Conservation (phyloP, 2,888 invertebrate species). For the Cheilosia impressa region DNA sequence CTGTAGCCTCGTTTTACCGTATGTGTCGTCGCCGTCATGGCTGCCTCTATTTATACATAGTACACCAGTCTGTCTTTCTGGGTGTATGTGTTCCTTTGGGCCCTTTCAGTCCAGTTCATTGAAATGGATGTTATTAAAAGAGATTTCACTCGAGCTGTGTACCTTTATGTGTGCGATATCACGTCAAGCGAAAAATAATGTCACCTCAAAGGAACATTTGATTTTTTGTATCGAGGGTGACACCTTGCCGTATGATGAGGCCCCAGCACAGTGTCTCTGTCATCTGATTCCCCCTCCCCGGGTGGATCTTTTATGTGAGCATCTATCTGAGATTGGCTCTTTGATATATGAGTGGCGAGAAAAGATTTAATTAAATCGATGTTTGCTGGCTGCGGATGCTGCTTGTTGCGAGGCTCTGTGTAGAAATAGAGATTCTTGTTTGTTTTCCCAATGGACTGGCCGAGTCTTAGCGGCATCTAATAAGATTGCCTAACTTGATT, state of each 20-base stretch:
- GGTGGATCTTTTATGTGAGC: slow-evolving; percentile 22
- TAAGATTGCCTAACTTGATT: slow-evolving; percentile 66
- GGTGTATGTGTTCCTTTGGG: slow-evolving; percentile 42
- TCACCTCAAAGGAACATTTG: slow-evolving; percentile 70
- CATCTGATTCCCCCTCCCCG: not conserved
- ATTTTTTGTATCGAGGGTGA: slow-evolving; percentile 68
- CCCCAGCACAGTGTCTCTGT: not conserved
- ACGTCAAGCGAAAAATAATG: slow-evolving; percentile 68
- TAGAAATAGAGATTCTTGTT: slow-evolving; percentile 37
- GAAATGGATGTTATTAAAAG: slow-evolving; percentile 71
- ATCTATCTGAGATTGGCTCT: slow-evolving; percentile 41
- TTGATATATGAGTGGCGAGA: slow-evolving; percentile 62
- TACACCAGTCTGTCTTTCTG: not conserved
- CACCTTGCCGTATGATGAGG: slow-evolving; percentile 42
- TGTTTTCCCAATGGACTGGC: slow-evolving; percentile 9
- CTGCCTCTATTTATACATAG: slow-evolving; percentile 31
- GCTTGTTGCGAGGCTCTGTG: slow-evolving; percentile 26
- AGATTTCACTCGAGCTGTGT: slow-evolving; percentile 42
- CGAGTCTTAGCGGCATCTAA: slow-evolving; percentile 52
- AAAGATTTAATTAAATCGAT: slow-evolving; percentile 74
- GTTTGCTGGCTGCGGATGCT: slow-evolving; percentile 57
- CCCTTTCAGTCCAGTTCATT: slow-evolving; percentile 71
- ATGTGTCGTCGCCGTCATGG: slow-evolving; percentile 12
- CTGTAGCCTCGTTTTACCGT: slow-evolving; percentile 43
- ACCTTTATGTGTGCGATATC: slow-evolving; percentile 37